Conservation (phyloP, 2,797 vertebrate species). For the Coracias cyanogaster region DNA sequence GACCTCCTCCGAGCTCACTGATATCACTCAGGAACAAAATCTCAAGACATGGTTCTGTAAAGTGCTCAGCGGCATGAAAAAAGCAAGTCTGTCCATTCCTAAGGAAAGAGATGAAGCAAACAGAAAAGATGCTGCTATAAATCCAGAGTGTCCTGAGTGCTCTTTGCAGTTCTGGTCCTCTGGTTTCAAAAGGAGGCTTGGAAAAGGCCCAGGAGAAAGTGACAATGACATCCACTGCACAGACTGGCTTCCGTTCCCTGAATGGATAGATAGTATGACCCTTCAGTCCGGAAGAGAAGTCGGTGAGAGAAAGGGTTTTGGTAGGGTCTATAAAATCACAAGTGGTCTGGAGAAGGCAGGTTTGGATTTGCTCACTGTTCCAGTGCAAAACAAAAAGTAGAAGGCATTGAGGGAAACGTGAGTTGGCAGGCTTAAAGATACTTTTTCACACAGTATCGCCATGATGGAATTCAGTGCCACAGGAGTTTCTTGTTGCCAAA, state of each 20-base stretch:
- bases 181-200: background rate
- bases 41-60: background rate
- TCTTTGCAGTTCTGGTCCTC: background rate
- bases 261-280: background rate
- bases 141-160: background rate
- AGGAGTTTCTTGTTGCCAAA: background rate
- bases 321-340: background rate
- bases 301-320: background rate
- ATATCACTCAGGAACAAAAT: background rate
- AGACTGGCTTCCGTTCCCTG: background rate
- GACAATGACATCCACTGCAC: background rate
- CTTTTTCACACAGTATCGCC: rapidly evolving
- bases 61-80: background rate
- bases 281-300: background rate
- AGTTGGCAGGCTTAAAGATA: background rate
- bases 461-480: background rate
- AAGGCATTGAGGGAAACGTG: background rate
- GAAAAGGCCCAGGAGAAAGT: background rate
- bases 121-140: background rate
- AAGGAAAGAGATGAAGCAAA: background rate
- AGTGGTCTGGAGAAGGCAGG: background rate
- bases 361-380: background rate
- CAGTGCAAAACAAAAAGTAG: background rate
- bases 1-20: background rate
- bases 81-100: background rate